These are phyloP conservation scores for Sciurus vulgaris DNA, from an alignment of 2,797 vertebrate genomes.

Conservation along the genomic window DNA sequence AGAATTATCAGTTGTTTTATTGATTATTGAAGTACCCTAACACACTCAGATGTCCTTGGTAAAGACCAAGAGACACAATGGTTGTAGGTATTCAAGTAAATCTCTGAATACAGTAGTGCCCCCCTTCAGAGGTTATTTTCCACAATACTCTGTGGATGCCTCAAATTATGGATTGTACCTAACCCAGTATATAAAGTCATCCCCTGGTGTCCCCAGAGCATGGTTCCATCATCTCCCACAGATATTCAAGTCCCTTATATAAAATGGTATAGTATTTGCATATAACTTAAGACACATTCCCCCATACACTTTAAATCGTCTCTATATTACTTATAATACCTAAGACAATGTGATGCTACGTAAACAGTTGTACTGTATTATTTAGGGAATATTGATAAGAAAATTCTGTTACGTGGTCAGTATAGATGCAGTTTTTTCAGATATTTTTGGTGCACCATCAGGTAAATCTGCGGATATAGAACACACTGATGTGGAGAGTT, in stretches of 20 bases:
- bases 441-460: too few species aligned
- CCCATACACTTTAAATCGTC: too few species aligned
- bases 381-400: background rate
- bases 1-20: background rate
- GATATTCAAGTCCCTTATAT: background rate
- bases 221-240: too few species aligned
- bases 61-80: background rate
- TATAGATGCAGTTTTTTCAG: background rate
- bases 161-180: background rate
- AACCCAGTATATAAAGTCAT: background rate
- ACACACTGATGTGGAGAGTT: background rate
- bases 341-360: too few species aligned
- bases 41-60: background rate
- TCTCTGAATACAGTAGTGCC: background rate
- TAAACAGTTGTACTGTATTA: background rate
- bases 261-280: background rate
- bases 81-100: background rate
- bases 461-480: too few species aligned
- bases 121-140: background rate
- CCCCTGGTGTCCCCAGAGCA: too few species aligned
- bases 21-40: background rate
- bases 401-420: background rate
- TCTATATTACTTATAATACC: too few species aligned
- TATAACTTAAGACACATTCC: background rate
- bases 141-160: too few species aligned